A percentile compares a stretch with the other conserved stretches of the same genome.
Conservation (phyloP, 2,113 vertebrate genomes). For the Pholis gunnellus region DNA sequence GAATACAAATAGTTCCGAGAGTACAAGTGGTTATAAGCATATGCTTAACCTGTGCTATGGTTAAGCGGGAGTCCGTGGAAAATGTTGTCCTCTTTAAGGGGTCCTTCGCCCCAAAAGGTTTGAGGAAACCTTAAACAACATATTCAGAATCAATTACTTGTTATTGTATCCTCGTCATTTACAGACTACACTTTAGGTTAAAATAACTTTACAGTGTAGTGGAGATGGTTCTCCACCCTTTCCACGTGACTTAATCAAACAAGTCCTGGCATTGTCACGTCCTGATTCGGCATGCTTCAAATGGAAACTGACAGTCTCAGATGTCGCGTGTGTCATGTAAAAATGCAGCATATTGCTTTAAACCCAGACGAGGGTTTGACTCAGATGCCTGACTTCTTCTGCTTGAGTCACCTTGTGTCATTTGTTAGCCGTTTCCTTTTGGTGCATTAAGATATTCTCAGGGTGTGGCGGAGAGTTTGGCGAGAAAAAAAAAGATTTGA, state of each 20-base stretch:
- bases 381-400: slow-evolving; percentile 11
- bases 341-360: not conserved
- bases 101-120: too few relatives aligned
- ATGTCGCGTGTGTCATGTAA: slow-evolving; percentile 28
- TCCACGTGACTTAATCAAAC: slow-evolving; percentile 31
- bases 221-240: slow-evolving; percentile 14
- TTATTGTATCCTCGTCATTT: not conserved
- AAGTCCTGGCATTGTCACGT: slow-evolving; percentile 43
- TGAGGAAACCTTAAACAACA: not conserved
- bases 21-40: too few relatives aligned
- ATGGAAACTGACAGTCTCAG: slow-evolving; percentile 15
- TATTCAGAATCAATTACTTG: not conserved
- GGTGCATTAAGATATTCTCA: slow-evolving; percentile 21
- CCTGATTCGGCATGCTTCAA: slow-evolving; percentile 12
- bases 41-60: not conserved
- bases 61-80: not conserved
- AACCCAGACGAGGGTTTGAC: slow-evolving; percentile 29
- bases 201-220: not conserved
- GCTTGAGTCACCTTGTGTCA: slow-evolving; percentile 46
- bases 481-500: slow-evolving; percentile 11
- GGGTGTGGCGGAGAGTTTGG: slow-evolving; percentile 49
- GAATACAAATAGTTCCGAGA: too few relatives aligned
- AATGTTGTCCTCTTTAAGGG: not conserved
- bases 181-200: not conserved
- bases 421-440: slow-evolving; percentile 13